Conservation (phyloP, 2,797 vertebrate species). For the Mastacembelus armatus region DNA sequence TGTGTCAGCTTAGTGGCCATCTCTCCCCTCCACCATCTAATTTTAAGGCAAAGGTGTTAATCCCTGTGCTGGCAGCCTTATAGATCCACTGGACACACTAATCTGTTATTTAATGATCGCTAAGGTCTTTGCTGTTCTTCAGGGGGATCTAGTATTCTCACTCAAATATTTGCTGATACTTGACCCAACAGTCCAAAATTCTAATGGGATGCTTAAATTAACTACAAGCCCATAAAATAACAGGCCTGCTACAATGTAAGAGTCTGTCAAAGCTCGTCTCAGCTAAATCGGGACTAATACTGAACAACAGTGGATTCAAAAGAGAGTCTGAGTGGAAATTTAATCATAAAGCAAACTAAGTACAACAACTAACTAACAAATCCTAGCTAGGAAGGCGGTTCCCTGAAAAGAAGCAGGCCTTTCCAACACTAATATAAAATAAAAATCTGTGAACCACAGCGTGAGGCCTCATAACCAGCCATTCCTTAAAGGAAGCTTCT, state of each 20-base stretch:
- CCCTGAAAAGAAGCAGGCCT: slow-evolving; percentile 2
- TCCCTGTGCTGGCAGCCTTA: slow-evolving; percentile 57
- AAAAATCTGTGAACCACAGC: slow-evolving; percentile 64
- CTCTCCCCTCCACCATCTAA: slow-evolving; percentile 40
- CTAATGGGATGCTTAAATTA: slow-evolving; percentile 26
- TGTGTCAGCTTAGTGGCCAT: slow-evolving; percentile 55
- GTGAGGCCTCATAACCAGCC: slow-evolving; percentile 61
- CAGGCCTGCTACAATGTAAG: slow-evolving; percentile 18
- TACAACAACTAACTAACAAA: background rate
- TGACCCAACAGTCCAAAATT: slow-evolving; percentile 33
- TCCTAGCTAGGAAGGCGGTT: slow-evolving; percentile 18
- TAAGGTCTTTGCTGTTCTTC: slow-evolving; percentile 47
- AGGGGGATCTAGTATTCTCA: slow-evolving; percentile 39
- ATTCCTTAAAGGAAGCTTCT: slow-evolving; percentile 58
- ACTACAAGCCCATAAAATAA: slow-evolving; percentile 29
- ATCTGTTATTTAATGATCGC: slow-evolving; percentile 49
- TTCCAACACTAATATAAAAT: slow-evolving; percentile 57
- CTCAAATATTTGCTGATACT: slow-evolving; percentile 51
- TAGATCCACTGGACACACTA: slow-evolving; percentile 50
- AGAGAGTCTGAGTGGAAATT: too few species aligned
- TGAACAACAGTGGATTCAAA: too few species aligned
- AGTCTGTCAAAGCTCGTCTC: slow-evolving; percentile 19
- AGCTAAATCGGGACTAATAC: slow-evolving; percentile 18
- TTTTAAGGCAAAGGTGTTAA: slow-evolving; percentile 70
- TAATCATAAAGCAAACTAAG: slow-evolving; percentile 8